Conservation (phyloP, 2,888 invertebrate species). For the Charanyca ferruginea region DNA sequence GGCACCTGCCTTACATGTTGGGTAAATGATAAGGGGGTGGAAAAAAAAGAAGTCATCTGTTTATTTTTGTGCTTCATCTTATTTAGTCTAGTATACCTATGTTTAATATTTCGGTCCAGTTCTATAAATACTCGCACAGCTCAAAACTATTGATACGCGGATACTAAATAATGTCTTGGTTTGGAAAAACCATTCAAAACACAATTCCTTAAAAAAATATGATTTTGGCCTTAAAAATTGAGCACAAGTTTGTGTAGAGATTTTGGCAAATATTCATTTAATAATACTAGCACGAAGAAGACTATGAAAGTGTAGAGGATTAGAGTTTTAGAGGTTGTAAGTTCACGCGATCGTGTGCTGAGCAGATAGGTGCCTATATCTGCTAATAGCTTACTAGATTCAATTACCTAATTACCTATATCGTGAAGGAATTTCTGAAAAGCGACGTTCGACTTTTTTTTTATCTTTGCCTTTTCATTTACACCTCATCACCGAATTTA, state of each 20-base stretch:
- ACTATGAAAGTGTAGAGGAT: slow-evolving; percentile 25
- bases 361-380: not conserved
- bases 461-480: too few species aligned
- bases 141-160: not conserved
- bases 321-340: slow-evolving; percentile 30
- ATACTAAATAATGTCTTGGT: not conserved
- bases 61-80: not conserved
- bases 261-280: slow-evolving; percentile 21
- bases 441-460: not conserved
- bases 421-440: not conserved
- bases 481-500: not conserved
- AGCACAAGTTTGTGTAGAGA: slow-evolving; percentile 23
- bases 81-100: not conserved
- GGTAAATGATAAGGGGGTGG: slow-evolving; percentile 1
- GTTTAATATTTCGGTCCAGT: not conserved
- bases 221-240: slow-evolving; percentile 41
- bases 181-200: not conserved
- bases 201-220: slow-evolving; percentile 13
- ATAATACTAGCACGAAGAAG: slow-evolving; percentile 39
- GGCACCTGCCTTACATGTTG: slow-evolving; percentile 25
- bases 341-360: slow-evolving; percentile 27
- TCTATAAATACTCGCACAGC: not conserved
- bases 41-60: slow-evolving; percentile 9
- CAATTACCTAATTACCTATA: not conserved
- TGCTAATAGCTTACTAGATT: not conserved